phyloP scores from a whole-genome alignment of 2,113 vertebrate genomes.

The Toxostoma redivivum region DNA sequence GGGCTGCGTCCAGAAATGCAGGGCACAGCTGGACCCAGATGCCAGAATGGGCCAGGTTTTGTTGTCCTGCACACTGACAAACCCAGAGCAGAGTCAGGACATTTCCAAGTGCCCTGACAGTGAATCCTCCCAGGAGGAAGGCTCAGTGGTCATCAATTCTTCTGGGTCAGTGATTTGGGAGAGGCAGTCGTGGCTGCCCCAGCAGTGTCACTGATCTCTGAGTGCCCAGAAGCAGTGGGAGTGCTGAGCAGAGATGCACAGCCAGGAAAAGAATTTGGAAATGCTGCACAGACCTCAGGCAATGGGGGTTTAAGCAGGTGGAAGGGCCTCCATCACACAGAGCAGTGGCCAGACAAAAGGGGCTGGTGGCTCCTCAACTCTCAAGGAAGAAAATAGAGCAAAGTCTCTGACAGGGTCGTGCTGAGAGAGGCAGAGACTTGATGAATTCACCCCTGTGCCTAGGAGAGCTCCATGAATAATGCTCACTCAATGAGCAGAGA shows the following conservation, averaged over 20 bases:
- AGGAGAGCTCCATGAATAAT: constrained; percentile 3
- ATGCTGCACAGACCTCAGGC: background rate
- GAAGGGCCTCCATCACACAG: background rate
- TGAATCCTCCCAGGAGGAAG: background rate
- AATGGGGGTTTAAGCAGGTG: background rate
- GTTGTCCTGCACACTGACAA: background rate
- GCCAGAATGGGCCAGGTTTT: background rate
- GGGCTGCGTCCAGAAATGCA: background rate
- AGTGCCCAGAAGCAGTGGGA: background rate
- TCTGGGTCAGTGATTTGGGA: background rate
- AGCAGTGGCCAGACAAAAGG: background rate
- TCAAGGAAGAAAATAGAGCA: background rate
- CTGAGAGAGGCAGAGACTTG: background rate
- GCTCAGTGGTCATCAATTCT: background rate
- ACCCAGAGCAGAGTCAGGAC: background rate
- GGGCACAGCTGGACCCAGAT: background rate
- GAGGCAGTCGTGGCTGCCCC: background rate
- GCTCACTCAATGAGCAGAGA: background rate
- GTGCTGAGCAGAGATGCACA: background rate
- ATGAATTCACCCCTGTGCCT: background rate
- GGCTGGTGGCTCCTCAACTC: background rate
- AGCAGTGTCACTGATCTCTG: background rate
- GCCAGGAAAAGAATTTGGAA: background rate
- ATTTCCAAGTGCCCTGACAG: background rate
- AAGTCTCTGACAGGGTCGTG: background rate